Conservation (phyloP, 2,797 vertebrate genomes). For the Petrocephalus sullivani region DNA sequence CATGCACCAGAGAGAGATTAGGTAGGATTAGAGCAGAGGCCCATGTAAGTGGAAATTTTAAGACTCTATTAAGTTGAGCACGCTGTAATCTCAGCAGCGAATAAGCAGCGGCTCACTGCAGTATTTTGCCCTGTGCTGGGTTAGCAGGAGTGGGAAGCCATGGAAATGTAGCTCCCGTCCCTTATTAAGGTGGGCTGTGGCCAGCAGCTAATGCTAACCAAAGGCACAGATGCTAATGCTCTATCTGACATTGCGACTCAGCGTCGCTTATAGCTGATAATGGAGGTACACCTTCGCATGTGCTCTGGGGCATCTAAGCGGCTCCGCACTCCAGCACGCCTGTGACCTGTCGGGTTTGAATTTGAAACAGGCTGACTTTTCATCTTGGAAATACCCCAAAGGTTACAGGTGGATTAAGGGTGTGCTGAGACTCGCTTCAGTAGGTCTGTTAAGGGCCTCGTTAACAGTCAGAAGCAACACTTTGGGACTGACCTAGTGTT, state of each 20-base stretch:
- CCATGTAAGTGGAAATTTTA: slow-evolving; percentile 14
- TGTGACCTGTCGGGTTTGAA: background rate
- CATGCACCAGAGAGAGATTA: background rate
- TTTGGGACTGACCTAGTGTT: background rate
- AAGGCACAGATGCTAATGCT: background rate
- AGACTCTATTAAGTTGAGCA: background rate
- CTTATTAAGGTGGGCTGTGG: background rate
- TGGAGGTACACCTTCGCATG: background rate
- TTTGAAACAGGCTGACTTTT: background rate
- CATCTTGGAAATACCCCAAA: background rate
- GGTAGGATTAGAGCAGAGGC: background rate
- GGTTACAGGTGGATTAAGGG: background rate
- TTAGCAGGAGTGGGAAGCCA: background rate
- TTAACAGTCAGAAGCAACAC: background rate
- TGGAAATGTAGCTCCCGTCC: background rate
- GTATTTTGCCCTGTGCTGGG: slow-evolving; percentile 1
- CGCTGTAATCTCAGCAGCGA: background rate
- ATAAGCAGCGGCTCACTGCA: background rate
- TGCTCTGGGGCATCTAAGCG: background rate
- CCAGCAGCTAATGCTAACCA: background rate
- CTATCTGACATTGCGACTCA: background rate
- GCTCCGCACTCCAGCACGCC: background rate
- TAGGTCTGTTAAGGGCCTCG: background rate
- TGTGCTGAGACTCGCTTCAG: background rate
- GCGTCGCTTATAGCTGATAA: background rate